These are phyloP conservation scores for Drosophila borborema DNA, from an alignment of 2,888 invertebrate genomes.

Conservation along the genomic window DNA sequence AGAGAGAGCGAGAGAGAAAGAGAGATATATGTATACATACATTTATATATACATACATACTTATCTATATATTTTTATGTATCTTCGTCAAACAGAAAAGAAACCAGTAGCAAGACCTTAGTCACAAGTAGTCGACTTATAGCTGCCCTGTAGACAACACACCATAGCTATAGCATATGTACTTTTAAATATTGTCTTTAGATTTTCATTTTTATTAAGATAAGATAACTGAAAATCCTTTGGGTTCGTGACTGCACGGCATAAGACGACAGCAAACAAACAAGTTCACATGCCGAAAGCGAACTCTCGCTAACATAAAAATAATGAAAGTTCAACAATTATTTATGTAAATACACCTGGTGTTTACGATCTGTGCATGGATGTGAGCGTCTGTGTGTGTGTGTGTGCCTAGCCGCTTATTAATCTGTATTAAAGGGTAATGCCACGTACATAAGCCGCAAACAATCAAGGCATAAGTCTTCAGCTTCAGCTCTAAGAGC, in stretches of 20 bases:
- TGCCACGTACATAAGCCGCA: slow-evolving; percentile 8
- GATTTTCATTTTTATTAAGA: too few relatives aligned
- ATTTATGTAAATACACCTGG: background rate
- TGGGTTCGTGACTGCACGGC: background rate
- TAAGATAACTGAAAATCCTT: background rate
- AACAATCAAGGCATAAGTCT: slow-evolving; percentile 31
- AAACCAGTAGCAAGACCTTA: background rate
- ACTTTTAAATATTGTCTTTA: background rate
- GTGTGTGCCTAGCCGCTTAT: slow-evolving; percentile 4
- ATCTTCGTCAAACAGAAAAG: slow-evolving; percentile 5
- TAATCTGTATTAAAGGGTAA: slow-evolving; percentile 11
- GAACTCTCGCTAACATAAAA: background rate
- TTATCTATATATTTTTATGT: slow-evolving; percentile 8
- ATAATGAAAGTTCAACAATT: slow-evolving; percentile 4
- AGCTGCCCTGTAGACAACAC: slow-evolving; percentile 2
- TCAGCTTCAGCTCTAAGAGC: slow-evolving; percentile 28
- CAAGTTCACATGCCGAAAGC: background rate
- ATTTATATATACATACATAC: background rate
- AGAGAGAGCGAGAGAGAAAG: too few relatives aligned
- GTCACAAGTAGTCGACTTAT: background rate
- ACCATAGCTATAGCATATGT: background rate
- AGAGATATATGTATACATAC: too few relatives aligned
- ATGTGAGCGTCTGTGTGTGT: background rate
- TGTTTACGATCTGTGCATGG: background rate
- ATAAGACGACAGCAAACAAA: background rate